Base-by-base conservation (phyloP, 2,797 vertebrate genomes). In the Malacoraja senta region DNA sequence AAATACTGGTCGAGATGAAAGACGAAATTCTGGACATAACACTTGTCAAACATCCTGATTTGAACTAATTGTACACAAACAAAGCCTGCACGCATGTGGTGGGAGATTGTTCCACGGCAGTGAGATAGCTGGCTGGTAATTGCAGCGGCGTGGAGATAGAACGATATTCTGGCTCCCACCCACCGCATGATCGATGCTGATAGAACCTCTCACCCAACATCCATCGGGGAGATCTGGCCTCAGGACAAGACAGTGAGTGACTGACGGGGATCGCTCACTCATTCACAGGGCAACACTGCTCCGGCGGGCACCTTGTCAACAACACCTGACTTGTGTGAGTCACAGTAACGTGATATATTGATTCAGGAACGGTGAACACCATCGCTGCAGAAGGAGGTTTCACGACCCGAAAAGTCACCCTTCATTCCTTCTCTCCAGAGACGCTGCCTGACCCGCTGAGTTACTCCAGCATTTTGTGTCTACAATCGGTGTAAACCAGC, bases 331-430 rank as follows among this genome's bases (percentile, higher is more conserved):
- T 72, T 26, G 44, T 32, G 76, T 92, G 90, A 92, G 68, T 74
- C 90, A 92, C 7, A 58, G 68, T 13, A 92, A 44, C 90, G 71
- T 29, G 90, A 91, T 91, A 91, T 91, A 91, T 53, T 91, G 68
- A 92, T 92, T 92, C n/a, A 74, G 44, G 90, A 72, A 92, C 26
- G 68, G 76, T 44, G 71, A 76, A 76, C 21, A 72, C 90, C 1
- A 72, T 74, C 65, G 35, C 24, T 29, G 71, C 71, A 53, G 4
- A 7, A 53, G 44, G 44, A 6, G 44, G 44, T 53, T 53, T 53
- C 44, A 6, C 44, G 44, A 53, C 44, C 44, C 44, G 44, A 53
- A 53, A 53, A 0, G 44, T 53, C 44, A 53, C 44, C 44, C 4
- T 4, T 53, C 4, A 6, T 7, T 53, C 4, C 44, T 44, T 44